phyloP scores from a whole-genome alignment of 2,888 invertebrate genomes.

The Dione vanillae region DNA sequence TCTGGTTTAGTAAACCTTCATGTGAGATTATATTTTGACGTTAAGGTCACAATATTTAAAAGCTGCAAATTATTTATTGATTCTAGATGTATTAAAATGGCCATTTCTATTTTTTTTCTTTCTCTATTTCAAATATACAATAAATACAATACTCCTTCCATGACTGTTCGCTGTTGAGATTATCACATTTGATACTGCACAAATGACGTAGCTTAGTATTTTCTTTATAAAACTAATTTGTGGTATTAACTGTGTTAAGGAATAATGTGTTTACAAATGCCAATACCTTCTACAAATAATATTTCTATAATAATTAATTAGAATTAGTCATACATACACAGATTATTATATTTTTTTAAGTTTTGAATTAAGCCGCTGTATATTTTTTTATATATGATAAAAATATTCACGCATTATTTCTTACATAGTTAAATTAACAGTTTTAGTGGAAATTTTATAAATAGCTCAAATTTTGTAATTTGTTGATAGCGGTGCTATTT shows the following conservation, averaged over 20 bases:
- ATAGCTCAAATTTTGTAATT: conserved; percentile 21
- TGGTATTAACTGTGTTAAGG: not conserved
- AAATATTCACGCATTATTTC: not conserved
- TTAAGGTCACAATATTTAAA: conserved; percentile 32
- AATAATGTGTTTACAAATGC: not conserved
- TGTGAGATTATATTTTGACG: conserved; percentile 51
- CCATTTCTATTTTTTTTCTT: not conserved
- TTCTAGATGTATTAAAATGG: not conserved
- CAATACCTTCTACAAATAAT: too few species aligned
- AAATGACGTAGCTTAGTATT: conserved; percentile 3
- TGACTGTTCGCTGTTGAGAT: conserved; percentile 19
- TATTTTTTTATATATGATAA: too few species aligned
- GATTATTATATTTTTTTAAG: too few species aligned
- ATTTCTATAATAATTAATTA: too few species aligned
- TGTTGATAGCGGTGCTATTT: conserved; percentile 25
- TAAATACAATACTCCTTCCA: conserved; percentile 21
- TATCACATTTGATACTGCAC: conserved; percentile 8
- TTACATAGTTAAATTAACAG: conserved; percentile 15
- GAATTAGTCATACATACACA: too few species aligned
- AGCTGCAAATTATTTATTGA: not conserved
- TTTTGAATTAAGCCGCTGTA: too few species aligned
- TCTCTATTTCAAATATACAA: not conserved
- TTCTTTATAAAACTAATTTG: not conserved
- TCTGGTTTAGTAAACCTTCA: conserved; percentile 33
- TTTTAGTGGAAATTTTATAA: conserved; percentile 12